These are phyloP conservation scores for Numida meleagris DNA, from an alignment of 2,113 vertebrate species.

Conservation along the genomic window DNA sequence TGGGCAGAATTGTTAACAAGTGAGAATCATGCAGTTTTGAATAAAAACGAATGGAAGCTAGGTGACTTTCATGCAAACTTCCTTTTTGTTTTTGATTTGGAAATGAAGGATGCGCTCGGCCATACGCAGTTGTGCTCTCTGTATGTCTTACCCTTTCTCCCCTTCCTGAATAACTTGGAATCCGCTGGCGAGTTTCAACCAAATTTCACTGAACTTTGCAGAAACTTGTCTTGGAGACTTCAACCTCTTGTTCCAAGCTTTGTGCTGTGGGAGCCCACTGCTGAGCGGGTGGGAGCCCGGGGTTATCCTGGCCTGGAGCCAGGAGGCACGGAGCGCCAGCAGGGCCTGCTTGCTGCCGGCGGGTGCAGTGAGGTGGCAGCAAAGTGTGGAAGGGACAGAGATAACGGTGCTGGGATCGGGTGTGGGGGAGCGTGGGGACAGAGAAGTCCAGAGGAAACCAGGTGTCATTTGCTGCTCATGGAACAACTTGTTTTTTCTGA, in stretches of 20 bases:
- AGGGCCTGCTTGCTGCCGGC: accelerated
- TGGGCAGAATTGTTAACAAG: not conserved
- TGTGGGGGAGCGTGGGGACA: accelerated
- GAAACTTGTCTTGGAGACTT: not conserved
- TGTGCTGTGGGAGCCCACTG: not conserved
- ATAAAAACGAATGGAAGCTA: not conserved
- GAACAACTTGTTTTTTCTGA: constrained; percentile 46
- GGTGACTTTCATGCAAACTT: not conserved
- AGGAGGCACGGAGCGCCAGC: not conserved
- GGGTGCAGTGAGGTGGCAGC: not conserved
- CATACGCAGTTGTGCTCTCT: not conserved
- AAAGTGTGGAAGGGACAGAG: not conserved
- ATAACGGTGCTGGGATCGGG: not conserved
- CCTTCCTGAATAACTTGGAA: not conserved
- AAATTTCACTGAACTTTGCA: not conserved
- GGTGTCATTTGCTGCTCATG: not conserved
- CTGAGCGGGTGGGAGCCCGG: no score
- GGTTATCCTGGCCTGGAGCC: no score
- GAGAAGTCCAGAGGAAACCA: not conserved
- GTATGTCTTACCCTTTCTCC: accelerated
- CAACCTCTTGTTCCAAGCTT: not conserved
- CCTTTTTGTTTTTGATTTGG: not conserved
- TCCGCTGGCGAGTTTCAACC: not conserved
- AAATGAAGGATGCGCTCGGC: not conserved
- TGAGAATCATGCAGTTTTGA: not conserved